Conservation (phyloP, 2,797 vertebrate species). For the Myotis myotis region DNA sequence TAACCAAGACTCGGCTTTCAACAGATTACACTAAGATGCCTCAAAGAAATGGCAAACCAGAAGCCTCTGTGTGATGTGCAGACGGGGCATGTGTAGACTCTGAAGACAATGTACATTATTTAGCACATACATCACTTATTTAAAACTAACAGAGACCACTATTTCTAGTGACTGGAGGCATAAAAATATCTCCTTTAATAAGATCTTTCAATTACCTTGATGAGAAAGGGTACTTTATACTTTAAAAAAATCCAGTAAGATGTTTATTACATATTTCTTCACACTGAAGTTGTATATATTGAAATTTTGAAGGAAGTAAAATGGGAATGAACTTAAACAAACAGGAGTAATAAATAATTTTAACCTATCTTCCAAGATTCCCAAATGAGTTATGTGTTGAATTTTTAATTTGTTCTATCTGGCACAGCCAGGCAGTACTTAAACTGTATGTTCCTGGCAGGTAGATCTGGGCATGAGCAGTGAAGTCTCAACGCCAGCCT, state of each 20-base stretch:
- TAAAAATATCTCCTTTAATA: conserved; percentile 2
- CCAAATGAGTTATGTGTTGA: neutral
- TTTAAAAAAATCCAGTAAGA: neutral
- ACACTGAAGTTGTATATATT: neutral
- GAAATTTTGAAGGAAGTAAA: neutral
- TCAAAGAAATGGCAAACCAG: neutral
- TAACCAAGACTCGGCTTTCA: neutral
- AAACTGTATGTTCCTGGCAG: neutral
- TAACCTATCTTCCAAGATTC: neutral
- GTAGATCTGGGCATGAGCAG: neutral
- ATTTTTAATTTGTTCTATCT: neutral
- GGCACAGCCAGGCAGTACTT: neutral
- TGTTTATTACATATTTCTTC: neutral
- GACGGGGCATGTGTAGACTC: neutral
- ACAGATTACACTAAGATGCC: conserved; percentile 15
- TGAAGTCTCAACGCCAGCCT: neutral
- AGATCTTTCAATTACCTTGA: neutral
- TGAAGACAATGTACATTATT: neutral
- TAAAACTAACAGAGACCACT: neutral
- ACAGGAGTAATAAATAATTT: neutral
- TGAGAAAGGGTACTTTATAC: neutral
- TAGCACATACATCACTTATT: neutral
- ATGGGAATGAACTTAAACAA: neutral
- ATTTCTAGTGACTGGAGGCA: neutral
- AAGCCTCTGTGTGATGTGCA: neutral